phyloP scores from a whole-genome alignment of 2,797 vertebrate genomes.

The Cyclura pinguis region DNA sequence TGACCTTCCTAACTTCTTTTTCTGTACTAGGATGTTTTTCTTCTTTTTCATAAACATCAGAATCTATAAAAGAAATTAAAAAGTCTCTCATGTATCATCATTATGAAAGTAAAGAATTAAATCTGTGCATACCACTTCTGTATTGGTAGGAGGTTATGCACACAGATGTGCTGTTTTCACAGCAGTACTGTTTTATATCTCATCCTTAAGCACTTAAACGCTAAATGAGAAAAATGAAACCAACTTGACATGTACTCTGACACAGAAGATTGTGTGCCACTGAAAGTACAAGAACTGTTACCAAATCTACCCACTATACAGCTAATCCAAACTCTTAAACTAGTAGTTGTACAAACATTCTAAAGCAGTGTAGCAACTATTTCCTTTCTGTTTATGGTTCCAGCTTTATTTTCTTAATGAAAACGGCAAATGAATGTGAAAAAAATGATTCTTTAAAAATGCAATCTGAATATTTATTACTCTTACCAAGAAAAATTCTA shows the following conservation, averaged over 20 bases:
- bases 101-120: neutral
- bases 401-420: neutral
- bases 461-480: neutral
- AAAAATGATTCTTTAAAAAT: neutral
- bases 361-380: neutral
- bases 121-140: neutral
- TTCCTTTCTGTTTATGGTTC: neutral
- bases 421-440: neutral
- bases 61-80: neutral
- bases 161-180: neutral
- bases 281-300: neutral
- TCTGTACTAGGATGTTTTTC: neutral
- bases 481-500: neutral
- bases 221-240: neutral
- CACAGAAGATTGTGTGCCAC: neutral
- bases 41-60: slow-evolving; percentile 25
- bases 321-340: neutral
- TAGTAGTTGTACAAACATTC: neutral
- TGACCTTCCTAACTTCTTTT: neutral
- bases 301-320: neutral
- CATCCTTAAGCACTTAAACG: neutral
- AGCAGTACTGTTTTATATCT: neutral
- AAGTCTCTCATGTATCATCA: neutral
- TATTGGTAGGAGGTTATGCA: too few relatives aligned
- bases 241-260: neutral